Evolutionary conservation across 2,888 invertebrate genomes (phyloP).

Genomic region (Hydropsyche betteni): DNA sequence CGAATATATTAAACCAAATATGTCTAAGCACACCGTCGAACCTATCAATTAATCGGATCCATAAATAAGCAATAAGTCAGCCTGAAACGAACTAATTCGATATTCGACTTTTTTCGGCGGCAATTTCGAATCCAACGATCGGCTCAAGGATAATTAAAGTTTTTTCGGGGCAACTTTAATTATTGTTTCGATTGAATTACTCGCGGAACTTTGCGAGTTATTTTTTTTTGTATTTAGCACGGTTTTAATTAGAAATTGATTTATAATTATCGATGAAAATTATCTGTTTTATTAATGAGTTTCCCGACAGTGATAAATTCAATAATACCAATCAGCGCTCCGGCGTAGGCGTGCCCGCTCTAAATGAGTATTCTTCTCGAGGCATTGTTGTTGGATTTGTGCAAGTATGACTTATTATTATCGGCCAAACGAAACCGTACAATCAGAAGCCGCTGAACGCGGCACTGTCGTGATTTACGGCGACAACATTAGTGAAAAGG

Average conservation of each 20-base stretch:
- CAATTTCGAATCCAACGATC: neutral
- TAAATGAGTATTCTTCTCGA: conserved; percentile 35
- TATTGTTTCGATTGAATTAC: too few species aligned
- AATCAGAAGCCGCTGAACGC: neutral
- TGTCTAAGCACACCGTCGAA: conserved; percentile 3
- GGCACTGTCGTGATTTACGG: conserved; percentile 5
- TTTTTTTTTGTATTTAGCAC: neutral
- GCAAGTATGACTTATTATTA: conserved; percentile 27
- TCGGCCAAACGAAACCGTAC: neutral
- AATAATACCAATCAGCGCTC: conserved; percentile 37
- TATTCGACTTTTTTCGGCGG: neutral
- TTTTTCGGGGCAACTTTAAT: neutral
- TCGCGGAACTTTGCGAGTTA: too few species aligned
- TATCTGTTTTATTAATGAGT: neutral
- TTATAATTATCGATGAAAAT: conserved; percentile 14
- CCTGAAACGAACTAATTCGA: conserved; percentile 14
- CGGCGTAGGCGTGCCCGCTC: conserved; percentile 28
- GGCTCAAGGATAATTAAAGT: conserved; percentile 16
- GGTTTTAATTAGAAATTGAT: conserved; percentile 19
- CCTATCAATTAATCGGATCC: conserved; percentile 3
- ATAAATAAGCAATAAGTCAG: conserved; percentile 22
- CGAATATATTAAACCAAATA: conserved; percentile 11
- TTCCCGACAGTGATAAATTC: conserved; percentile 29
- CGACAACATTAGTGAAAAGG: conserved; percentile 27
- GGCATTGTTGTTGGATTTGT: conserved; percentile 34